Percentiles rank a stretch among this genome's conserved stretches.
Conservation (phyloP, 2,797 vertebrate species). For the Sternotherus odoratus region DNA sequence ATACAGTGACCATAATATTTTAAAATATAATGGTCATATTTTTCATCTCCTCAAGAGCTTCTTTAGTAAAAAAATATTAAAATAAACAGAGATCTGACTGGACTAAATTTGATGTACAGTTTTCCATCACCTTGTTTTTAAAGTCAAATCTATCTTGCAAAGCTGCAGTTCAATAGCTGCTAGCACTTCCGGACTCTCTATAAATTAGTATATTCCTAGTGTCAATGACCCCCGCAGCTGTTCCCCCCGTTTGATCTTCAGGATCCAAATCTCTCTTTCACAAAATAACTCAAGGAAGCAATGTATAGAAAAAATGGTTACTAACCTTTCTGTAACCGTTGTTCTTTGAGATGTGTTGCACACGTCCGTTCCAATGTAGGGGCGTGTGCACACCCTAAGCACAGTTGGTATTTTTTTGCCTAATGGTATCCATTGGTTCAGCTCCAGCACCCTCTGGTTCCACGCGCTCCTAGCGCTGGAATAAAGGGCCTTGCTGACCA, state of each 20-base stretch:
- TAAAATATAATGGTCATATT: not conserved
- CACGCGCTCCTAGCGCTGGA: no score
- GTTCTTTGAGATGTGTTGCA: no score
- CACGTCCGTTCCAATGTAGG: no score
- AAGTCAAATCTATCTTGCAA: conserved; percentile 43
- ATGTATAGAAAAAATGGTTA: rapidly evolving
- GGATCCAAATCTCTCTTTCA: conserved; percentile 59
- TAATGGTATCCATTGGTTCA: no score
- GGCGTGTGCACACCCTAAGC: no score
- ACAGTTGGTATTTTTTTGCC: no score
- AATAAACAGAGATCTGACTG: conserved; percentile 36
- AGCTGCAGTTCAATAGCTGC: conserved; percentile 40
- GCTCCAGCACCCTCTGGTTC: no score
- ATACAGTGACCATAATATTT: not conserved
- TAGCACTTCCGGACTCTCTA: conserved; percentile 51
- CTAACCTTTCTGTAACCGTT: no score
- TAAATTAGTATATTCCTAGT: conserved; percentile 63
- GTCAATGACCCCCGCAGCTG: conserved; percentile 67
- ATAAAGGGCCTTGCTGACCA: no score
- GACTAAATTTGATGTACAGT: conserved; percentile 37
- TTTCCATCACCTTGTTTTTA: conserved; percentile 58
- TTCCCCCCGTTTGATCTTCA: conserved; percentile 54
- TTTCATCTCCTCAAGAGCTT: not conserved
- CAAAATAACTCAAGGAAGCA: conserved; percentile 37
- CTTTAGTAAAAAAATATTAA: not conserved